Conservation (phyloP, 2,797 vertebrate species). For the Hippocampus kuda region DNA sequence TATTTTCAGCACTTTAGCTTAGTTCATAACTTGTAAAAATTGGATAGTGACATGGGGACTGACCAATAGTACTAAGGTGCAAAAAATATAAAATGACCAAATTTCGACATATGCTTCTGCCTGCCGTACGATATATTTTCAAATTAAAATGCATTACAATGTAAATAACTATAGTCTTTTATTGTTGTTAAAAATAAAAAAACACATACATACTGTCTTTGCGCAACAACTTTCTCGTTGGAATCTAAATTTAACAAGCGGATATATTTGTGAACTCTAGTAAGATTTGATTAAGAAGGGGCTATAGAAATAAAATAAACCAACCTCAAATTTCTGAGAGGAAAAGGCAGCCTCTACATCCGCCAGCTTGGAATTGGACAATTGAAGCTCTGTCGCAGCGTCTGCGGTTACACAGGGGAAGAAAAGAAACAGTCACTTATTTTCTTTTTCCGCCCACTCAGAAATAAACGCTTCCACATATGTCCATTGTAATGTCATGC, state of each 20-base stretch:
- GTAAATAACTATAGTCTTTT: too few species aligned
- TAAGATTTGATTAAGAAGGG: too few species aligned
- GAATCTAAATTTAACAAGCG: neutral
- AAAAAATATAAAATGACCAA: too few species aligned
- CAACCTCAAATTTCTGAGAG: conserved; percentile 83
- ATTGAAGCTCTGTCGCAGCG: conserved; percentile 73
- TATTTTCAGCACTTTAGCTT: too few species aligned
- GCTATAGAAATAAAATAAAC: neutral
- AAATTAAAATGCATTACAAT: too few species aligned
- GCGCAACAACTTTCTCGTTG: neutral
- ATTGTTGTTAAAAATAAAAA: too few species aligned
- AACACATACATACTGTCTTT: neutral
- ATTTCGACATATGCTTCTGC: too few species aligned
- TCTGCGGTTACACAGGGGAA: conserved; percentile 49
- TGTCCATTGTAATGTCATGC: neutral
- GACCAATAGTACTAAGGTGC: too few species aligned
- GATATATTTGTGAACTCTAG: neutral
- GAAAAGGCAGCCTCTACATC: conserved; percentile 74
- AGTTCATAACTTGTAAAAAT: too few species aligned
- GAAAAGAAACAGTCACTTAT: neutral
- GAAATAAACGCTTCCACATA: neutral
- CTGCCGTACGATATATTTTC: too few species aligned
- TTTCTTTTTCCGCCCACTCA: neutral
- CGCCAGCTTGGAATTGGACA: conserved; percentile 73
- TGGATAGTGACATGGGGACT: too few species aligned